Evolutionary conservation across 2,888 invertebrate species (phyloP).

Genomic region (Brenthis hecate): DNA sequence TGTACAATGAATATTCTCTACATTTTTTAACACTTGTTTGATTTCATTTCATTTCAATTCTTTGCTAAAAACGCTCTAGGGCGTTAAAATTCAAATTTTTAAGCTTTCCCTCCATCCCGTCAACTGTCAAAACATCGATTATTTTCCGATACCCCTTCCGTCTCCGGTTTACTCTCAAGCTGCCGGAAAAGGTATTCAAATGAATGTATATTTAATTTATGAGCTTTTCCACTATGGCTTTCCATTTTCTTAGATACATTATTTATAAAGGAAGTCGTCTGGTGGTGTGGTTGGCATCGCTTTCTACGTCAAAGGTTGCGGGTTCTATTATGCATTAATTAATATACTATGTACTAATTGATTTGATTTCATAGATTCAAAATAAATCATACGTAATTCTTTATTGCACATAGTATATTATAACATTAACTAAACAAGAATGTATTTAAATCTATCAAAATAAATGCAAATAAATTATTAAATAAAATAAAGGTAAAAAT

Average conservation of each 20-base stretch:
- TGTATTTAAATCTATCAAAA: too few relatives aligned
- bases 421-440: too few relatives aligned
- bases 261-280: conserved; percentile 9
- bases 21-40: too few relatives aligned
- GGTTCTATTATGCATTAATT: background rate
- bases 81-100: background rate
- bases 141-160: conserved; percentile 5
- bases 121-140: conserved; percentile 19
- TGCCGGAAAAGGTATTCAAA: conserved; percentile 4
- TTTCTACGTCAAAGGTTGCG: background rate
- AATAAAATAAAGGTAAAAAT: too few relatives aligned
- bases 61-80: too few relatives aligned
- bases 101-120: background rate
- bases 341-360: too few relatives aligned
- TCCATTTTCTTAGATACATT: conserved; percentile 8
- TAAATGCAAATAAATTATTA: too few relatives aligned
- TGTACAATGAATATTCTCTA: too few relatives aligned
- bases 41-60: too few relatives aligned
- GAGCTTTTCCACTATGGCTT: conserved; percentile 1
- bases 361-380: too few relatives aligned
- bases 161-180: background rate
- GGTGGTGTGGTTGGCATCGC: background rate
- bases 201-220: conserved; percentile 8
- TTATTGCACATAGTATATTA: too few relatives aligned
- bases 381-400: too few relatives aligned